Evolutionary conservation across 2,113 vertebrate genomes (phyloP).

Genomic region (Chaetura pelagica): DNA sequence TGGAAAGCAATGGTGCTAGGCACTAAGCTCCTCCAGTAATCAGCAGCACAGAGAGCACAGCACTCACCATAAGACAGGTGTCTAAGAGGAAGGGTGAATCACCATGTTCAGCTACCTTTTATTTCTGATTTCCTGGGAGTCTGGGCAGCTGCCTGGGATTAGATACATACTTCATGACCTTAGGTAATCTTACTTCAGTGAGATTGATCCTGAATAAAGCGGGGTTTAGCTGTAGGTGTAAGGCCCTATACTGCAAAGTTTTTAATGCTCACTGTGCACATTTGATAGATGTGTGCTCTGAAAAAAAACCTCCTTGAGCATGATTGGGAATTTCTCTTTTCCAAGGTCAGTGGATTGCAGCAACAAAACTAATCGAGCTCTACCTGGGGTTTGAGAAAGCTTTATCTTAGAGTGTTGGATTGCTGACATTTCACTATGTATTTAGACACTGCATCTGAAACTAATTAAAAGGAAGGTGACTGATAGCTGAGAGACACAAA

Average conservation of each 20-base stretch:
- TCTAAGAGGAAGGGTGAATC: neutral
- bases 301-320: neutral
- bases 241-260: neutral
- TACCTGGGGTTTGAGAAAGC: neutral
- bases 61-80: rapidly evolving
- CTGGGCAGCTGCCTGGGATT: neutral
- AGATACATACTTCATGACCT: neutral
- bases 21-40: neutral
- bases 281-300: neutral
- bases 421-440: neutral
- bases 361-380: neutral
- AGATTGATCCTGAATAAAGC: neutral
- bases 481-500: constrained; percentile 20
- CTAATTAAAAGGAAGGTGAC: constrained; percentile 33
- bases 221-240: neutral
- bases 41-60: neutral
- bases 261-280: neutral
- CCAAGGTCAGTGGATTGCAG: neutral
- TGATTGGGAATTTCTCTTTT: neutral
- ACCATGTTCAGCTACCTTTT: neutral
- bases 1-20: neutral
- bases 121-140: neutral
- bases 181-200: neutral
- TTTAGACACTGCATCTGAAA: constrained; percentile 23
- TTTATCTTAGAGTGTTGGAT: neutral